Evolutionary conservation across 1,140 invertebrate genomes (phyloP), one percentile per base, ranked within the genome.

Genomic region (Halesus radiatus): DNA sequence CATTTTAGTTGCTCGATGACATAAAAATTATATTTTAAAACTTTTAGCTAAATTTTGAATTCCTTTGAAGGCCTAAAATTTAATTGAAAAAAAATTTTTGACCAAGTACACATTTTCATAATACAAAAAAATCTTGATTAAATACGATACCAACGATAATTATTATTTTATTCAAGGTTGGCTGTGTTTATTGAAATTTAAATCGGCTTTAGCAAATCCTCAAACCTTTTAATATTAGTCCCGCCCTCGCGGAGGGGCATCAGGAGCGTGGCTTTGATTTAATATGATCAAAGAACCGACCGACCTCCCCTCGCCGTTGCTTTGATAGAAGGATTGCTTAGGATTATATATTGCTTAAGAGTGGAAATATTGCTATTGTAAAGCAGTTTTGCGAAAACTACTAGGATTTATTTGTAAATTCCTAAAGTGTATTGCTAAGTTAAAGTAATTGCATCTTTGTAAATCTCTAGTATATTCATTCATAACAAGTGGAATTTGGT

Each of bases 211-310:
- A 66, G 54, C 22, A 64, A 77, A 77, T 77, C 60, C 37, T 13
- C 50, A 72, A 78, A 70, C 76, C 62, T 78, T 78, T 78, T 77
- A 64, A 70, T 70, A 70, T 70, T 62, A 52, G 75, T 77, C 54
- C 50, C 66, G 23, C 45, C 73, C 81, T 79, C 75, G 72, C 37
- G 62, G 50, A 15, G 53, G 62, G n/a, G 74, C 70, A 80, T 82
- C 78, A 78, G 72, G 75, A 74, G 53, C 68, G 54, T 50, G 58
- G 78, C 81, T 82, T 82, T 82, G 81, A 80, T 82, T 82, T 77
- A 80, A 82, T 82, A 82, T 82, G 81, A 82, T 82, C 81, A 82
- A 82, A 82, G 81, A 75, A 56, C 58, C 7, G n/a, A 26, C 73
- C 56, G 54, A 32, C 54, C 8, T 4, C 54, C 29, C 54, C 56